These are phyloP conservation scores for Chaitophorus viminalis DNA, from an alignment of 2,888 invertebrate species.

Conservation along the genomic window DNA sequence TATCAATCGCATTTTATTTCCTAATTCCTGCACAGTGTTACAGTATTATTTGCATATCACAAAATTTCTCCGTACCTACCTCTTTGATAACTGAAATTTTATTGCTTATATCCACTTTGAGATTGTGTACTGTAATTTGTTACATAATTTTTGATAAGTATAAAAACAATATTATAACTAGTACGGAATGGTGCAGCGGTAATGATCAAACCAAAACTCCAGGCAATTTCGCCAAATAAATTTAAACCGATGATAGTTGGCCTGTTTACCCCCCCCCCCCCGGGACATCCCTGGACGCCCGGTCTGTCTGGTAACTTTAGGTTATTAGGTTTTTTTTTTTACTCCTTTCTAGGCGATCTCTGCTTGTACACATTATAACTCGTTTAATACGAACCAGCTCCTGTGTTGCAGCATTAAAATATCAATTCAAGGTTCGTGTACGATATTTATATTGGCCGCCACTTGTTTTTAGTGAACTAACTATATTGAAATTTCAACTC, in stretches of 20 bases:
- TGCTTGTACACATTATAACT: conserved; percentile 17
- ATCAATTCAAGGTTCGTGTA: conserved; percentile 47
- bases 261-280: conserved; percentile 33
- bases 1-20: neutral
- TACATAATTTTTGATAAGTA: conserved; percentile 21
- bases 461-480: neutral
- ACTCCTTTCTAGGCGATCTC: conserved; percentile 38
- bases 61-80: conserved; percentile 1
- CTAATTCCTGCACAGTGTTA: neutral
- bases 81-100: neutral
- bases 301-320: conserved; percentile 10
- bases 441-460: conserved; percentile 47
- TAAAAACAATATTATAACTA: neutral
- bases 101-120: neutral
- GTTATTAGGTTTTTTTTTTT: conserved; percentile 15
- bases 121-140: neutral
- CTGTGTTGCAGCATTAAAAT: conserved; percentile 31
- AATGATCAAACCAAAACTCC: neutral
- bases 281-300: no score
- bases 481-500: conserved; percentile 40
- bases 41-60: neutral
- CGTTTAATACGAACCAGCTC: conserved; percentile 41
- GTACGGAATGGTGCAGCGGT: neutral
- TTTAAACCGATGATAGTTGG: neutral
- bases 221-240: conserved; percentile 12